Base-by-base conservation (phyloP, 2,113 vertebrate species). In the Aleadryas rufinucha region DNA sequence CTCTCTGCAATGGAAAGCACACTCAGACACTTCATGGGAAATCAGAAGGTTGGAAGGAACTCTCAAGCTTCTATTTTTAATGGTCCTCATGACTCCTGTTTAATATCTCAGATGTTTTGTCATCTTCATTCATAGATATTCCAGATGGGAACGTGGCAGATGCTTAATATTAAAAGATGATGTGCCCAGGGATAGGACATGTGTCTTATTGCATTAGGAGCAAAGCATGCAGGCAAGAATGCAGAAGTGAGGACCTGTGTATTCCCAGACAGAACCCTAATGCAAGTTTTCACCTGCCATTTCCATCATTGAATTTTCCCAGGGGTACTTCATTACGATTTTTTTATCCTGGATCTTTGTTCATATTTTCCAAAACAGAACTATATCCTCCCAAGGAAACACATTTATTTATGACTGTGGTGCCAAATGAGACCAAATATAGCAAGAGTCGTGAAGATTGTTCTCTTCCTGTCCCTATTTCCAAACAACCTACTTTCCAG, bases 401-500 rank as follows among this genome's bases (percentile, higher is more conserved):
- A 60, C 5, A 42, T 93, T 93, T 81, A 70, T 65, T 95, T 82
- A 84, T 37, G 30, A 75, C 74, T 71, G 16, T 21, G 57, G 33
- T 18, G 18, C 53, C 65, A 87, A 82, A 78, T 19, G 45, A 91
- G 42, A 37, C 47, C 65, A 81, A 82, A 82, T 84, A 87, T n/a
- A 76, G 77, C 39, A 85, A 71, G 23, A 87, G n/a, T 49, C 0
- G 18, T 35, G 42, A 81, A 87, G 85, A 75, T 8, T 5, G 47
- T 47, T 79, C 65, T 72, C 35, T 57, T 91, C 56, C 60, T 87
- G 77, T 41, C 57, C 56, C 41, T 54, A 49, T 95, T 91, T 52
- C 70, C 33, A 71, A 89, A 82, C 65, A 94, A 91, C 65, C 53
- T 87, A 85, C 61, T 93, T 96, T 91, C 72, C 54, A 88, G 72